Evolutionary conservation across 2,113 vertebrate species (phyloP).

Genomic region (Anhinga rufa): DNA sequence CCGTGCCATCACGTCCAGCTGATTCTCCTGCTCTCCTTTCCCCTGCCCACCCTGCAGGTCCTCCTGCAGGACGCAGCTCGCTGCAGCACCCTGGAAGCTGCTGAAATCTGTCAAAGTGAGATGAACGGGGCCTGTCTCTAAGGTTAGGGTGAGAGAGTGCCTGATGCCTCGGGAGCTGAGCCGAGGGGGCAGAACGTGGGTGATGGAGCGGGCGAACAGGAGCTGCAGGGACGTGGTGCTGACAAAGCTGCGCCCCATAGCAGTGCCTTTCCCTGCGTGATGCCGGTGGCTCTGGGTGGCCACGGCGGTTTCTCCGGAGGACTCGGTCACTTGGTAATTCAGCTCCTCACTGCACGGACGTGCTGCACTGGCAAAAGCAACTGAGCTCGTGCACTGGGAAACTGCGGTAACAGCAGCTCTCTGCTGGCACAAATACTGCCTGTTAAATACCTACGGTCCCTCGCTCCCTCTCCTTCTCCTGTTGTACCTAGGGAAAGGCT

Average conservation of each 20-base stretch:
- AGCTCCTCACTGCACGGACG: rapidly evolving
- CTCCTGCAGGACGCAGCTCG: background rate
- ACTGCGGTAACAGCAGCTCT: background rate
- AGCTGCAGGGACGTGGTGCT: background rate
- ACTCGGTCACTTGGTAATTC: rapidly evolving
- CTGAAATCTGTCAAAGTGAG: background rate
- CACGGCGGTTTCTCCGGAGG: background rate
- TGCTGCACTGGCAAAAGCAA: background rate
- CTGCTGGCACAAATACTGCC: background rate
- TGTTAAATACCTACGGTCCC: rapidly evolving
- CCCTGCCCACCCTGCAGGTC: background rate
- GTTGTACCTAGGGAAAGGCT: background rate
- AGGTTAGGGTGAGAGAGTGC: too few species aligned
- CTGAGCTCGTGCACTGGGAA: background rate
- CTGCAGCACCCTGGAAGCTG: background rate
- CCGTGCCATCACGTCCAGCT: background rate
- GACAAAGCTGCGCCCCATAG: background rate
- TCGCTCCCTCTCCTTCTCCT: background rate
- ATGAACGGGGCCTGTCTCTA: rapidly evolving
- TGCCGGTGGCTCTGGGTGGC: background rate
- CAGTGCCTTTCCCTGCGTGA: rapidly evolving
- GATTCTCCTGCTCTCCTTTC: background rate
- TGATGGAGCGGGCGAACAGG: rapidly evolving
- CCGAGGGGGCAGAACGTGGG: background rate
- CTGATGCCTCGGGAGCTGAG: background rate